Evolutionary conservation across 1,140 invertebrate genomes (phyloP).

Genomic region (Yoshiicerus persimilis): DNA sequence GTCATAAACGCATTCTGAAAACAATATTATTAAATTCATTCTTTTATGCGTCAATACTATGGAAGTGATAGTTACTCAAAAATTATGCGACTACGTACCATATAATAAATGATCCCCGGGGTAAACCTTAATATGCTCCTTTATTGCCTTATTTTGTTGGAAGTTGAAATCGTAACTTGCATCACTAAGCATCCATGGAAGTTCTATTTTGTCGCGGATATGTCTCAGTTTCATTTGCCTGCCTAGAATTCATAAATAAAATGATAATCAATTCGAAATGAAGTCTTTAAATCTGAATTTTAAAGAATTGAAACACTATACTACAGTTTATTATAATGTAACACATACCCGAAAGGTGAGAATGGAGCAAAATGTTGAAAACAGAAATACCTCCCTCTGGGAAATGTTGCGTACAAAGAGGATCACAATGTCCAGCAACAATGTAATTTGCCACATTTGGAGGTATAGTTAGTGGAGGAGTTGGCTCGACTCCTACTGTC

Average conservation of each 20-base stretch:
- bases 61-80: no score
- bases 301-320: no score
- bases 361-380: conserved; percentile 75
- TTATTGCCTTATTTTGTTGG: background rate
- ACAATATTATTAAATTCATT: no score
- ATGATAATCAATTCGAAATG: no score
- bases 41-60: no score
- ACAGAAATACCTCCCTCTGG: conserved; percentile 75
- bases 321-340: no score
- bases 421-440: conserved; percentile 76
- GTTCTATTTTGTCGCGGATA: conserved; percentile 70
- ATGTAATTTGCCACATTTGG: conserved; percentile 70
- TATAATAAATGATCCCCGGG: conserved; percentile 8
- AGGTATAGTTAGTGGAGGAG: conserved; percentile 77
- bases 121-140: background rate
- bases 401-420: conserved; percentile 77
- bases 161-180: conserved; percentile 15
- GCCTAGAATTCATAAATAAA: background rate
- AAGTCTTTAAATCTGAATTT: no score
- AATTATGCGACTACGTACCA: no score
- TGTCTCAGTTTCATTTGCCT: conserved; percentile 75
- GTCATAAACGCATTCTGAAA: conserved; percentile 17
- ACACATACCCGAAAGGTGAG: conserved; percentile 68
- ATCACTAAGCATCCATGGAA: conserved; percentile 62
- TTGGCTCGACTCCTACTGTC: conserved; percentile 76